These are phyloP conservation scores for Etheostoma spectabile DNA, from an alignment of 2,113 vertebrate genomes.

Conservation along the genomic window DNA sequence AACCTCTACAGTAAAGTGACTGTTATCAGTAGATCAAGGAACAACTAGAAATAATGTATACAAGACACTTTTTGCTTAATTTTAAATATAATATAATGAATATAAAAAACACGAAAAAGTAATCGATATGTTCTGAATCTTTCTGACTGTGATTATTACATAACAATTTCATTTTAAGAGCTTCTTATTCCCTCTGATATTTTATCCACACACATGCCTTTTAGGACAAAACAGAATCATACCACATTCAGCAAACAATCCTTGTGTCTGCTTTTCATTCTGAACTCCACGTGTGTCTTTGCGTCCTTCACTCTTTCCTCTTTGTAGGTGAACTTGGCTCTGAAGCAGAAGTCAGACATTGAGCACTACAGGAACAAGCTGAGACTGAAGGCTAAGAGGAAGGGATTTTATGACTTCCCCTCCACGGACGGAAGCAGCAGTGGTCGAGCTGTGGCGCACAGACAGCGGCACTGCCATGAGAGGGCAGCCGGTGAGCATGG, in stretches of 20 bases:
- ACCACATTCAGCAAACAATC: background rate
- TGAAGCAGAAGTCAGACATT: constrained; percentile 98
- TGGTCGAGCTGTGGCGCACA: constrained; percentile 72
- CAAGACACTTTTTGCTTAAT: no score
- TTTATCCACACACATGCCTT: background rate
- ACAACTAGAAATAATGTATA: background rate
- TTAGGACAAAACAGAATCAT: background rate
- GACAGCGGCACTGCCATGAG: constrained; percentile 86
- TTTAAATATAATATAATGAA: background rate
- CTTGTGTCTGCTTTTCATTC: background rate
- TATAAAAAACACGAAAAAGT: constrained; percentile 6
- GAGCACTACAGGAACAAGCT: constrained; percentile 99
- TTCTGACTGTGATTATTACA: background rate
- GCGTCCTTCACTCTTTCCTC: constrained; percentile 8
- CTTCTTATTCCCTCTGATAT: background rate
- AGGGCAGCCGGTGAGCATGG: constrained; percentile 88
- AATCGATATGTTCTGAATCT: background rate
- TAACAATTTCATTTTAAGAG: constrained; percentile 7
- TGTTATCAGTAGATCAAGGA: background rate
- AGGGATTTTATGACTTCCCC: constrained; percentile 97
- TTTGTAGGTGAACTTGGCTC: constrained; percentile 92
- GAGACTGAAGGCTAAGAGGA: constrained; percentile 96
- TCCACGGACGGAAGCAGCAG: constrained; percentile 84
- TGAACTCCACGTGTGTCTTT: constrained; percentile 12
- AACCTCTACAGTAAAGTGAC: background rate